Conservation (phyloP, 1,140 invertebrate genomes). For the Musca domestica region DNA sequence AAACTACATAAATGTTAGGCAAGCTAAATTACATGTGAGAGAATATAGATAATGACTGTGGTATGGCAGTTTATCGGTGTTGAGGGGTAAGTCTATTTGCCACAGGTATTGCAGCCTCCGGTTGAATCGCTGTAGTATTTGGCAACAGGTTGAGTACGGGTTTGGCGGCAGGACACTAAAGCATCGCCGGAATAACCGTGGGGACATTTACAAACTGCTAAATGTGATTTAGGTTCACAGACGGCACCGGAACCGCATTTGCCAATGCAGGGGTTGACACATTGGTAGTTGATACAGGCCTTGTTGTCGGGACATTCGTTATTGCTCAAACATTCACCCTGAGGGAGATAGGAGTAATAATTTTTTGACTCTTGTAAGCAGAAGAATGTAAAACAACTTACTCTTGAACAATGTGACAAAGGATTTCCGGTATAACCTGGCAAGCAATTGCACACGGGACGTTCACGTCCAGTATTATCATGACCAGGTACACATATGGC, state of each 20-base stretch:
- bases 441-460: conserved; percentile 70
- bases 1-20: not conserved
- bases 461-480: conserved; percentile 74
- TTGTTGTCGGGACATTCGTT: conserved; percentile 68
- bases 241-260: conserved; percentile 68
- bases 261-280: conserved; percentile 73
- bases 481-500: conserved; percentile 79
- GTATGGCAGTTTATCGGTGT: not conserved
- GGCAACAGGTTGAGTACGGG: conserved; percentile 47
- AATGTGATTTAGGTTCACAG: conserved; percentile 58
- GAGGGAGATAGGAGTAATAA: conserved; percentile 16
- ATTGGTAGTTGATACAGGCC: conserved; percentile 72
- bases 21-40: not conserved
- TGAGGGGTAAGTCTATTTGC: too few species aligned
- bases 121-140: conserved; percentile 40
- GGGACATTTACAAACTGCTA: conserved; percentile 82
- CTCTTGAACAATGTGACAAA: conserved; percentile 65
- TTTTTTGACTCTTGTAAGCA: too few species aligned
- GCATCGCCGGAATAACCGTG: conserved; percentile 77
- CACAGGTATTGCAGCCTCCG: not conserved
- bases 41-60: not conserved
- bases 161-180: conserved; percentile 53
- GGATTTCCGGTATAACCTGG: conserved; percentile 80
- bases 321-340: conserved; percentile 74
- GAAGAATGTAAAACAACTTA: conserved; percentile 36